phyloP scores from a whole-genome alignment of 2,888 invertebrate genomes.

The Eubasilissa splendida region DNA sequence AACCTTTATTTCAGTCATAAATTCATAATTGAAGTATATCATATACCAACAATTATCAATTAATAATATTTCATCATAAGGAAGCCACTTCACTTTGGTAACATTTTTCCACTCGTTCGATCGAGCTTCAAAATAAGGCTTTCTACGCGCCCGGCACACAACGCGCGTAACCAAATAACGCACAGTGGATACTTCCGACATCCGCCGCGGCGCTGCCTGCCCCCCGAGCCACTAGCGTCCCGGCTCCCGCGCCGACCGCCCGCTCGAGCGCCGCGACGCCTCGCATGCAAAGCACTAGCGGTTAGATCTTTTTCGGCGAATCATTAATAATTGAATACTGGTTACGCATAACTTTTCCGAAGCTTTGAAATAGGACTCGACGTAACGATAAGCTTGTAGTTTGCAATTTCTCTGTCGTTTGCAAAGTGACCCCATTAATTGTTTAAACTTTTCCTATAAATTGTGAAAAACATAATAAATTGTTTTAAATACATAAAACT shows the following conservation, averaged over 20 bases:
- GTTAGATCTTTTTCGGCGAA: constrained; percentile 15
- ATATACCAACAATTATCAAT: too few species aligned
- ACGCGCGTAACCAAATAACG: constrained; percentile 10
- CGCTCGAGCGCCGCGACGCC: constrained; percentile 41
- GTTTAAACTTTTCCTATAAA: too few species aligned
- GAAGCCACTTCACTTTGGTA: too few species aligned
- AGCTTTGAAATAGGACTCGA: too few species aligned
- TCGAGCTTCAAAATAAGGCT: constrained; percentile 23
- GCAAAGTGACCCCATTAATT: too few species aligned
- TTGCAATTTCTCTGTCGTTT: too few species aligned
- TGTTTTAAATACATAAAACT: too few species aligned
- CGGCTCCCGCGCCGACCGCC: constrained; percentile 52
- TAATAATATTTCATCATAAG: too few species aligned
- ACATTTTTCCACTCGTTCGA: not conserved
- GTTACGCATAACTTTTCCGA: not conserved
- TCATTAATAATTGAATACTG: constrained; percentile 20
- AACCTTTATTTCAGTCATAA: too few species aligned
- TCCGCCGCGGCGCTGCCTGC: constrained; percentile 49
- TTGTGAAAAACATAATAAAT: too few species aligned
- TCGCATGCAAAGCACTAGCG: constrained; percentile 9
- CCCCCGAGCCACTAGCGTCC: constrained; percentile 54
- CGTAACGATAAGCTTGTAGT: too few species aligned
- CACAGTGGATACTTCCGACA: constrained; percentile 38
- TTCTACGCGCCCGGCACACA: constrained; percentile 2
- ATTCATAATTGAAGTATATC: too few species aligned